Conservation (phyloP, 1,140 invertebrate species). For the Drosophila watanabei region DNA sequence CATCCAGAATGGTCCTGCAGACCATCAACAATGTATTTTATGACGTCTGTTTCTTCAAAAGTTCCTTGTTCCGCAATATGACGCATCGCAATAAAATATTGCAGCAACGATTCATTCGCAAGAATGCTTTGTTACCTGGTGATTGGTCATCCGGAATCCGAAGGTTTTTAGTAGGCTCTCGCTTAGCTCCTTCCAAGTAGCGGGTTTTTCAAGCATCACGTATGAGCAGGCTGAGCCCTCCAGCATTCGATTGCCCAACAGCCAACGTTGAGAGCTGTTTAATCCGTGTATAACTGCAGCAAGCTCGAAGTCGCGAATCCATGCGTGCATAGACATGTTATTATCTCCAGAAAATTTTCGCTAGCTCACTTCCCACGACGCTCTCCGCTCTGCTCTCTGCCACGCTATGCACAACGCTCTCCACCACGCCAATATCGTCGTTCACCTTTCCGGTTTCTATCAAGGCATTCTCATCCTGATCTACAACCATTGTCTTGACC, state of each 20-base stretch:
- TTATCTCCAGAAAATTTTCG: too few relatives aligned
- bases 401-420: too few relatives aligned
- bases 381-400: too few relatives aligned
- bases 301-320: too few relatives aligned
- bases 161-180: neutral
- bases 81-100: constrained; percentile 9
- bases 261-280: too few relatives aligned
- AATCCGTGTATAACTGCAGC: too few relatives aligned
- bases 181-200: neutral
- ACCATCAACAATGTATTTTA: neutral
- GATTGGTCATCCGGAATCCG: neutral
- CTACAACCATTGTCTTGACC: too few relatives aligned
- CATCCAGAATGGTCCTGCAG: neutral
- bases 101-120: neutral
- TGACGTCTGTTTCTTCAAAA: neutral
- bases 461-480: too few relatives aligned
- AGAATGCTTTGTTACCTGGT: neutral
- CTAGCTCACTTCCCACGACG: too few relatives aligned
- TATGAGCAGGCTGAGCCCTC: neutral
- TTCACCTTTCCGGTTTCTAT: too few relatives aligned
- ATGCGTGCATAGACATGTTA: too few relatives aligned
- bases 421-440: too few relatives aligned
- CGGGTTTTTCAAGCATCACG: neutral
- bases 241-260: neutral
- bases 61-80: neutral